phyloP scores from a whole-genome alignment of 2,888 invertebrate species.

The Tenthredo distinguenda region DNA sequence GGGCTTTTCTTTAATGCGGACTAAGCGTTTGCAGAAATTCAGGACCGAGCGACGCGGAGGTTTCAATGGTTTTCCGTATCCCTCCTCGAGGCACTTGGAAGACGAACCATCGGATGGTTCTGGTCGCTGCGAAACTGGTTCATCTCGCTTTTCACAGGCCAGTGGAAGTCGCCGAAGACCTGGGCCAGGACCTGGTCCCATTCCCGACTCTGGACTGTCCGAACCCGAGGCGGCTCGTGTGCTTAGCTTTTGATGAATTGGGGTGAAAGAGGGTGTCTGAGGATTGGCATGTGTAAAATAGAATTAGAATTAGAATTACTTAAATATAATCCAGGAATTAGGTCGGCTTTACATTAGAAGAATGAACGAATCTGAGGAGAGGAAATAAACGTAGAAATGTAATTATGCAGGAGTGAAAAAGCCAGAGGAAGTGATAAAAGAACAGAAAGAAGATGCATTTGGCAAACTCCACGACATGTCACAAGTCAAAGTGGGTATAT shows the following conservation, averaged over 20 bases:
- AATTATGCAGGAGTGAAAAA: not conserved
- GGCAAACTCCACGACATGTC: not conserved
- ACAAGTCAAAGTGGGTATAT: not conserved
- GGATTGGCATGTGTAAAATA: not conserved
- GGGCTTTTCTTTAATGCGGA: conserved; percentile 46
- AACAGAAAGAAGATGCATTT: not conserved
- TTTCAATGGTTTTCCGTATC: conserved; percentile 33
- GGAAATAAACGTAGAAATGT: not conserved
- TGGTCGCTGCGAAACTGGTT: not conserved
- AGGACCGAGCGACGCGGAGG: conserved; percentile 41
- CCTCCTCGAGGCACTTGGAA: conserved; percentile 51
- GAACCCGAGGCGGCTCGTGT: conserved; percentile 29
- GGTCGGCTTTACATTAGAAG: not conserved
- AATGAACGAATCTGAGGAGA: not conserved
- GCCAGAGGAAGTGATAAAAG: not conserved
- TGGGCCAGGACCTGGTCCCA: conserved; percentile 23
- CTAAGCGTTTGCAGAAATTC: conserved; percentile 56
- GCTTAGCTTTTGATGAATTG: not conserved
- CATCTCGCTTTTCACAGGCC: not conserved
- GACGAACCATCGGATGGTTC: conserved; percentile 48
- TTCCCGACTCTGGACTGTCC: not conserved
- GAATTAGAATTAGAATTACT: not conserved
- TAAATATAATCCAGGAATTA: not conserved
- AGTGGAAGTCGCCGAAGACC: not conserved
- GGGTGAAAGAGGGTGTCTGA: not conserved